Base-by-base conservation (phyloP, 2,797 vertebrate genomes). In the Esox lucius region DNA sequence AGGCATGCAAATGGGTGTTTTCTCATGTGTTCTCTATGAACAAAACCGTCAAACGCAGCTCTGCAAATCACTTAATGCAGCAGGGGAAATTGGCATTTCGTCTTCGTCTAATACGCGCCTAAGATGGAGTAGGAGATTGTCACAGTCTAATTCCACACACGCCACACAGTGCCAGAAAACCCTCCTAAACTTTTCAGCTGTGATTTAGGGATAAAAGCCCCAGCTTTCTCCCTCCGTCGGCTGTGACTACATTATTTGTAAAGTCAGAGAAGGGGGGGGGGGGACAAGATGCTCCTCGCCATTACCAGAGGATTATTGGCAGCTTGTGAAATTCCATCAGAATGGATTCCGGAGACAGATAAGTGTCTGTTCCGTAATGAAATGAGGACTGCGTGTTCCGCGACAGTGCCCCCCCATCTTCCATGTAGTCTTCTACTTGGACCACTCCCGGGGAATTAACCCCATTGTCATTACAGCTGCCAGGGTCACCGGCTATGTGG, bases 181-280 rank as follows among this genome's bases (percentile, higher is more conserved):
- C 84, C 80, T 83, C 79, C 51, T 79, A 82, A 86, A 90, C 78
- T 87, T 85, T 83, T 83, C 85, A 86, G 80, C 81, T 74, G 84
- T 82, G 86, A 87, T 90, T 91, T 86, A 76, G 72, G 86, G 84
- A 86, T 84, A 69, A 72, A 78, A 82, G 75, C 56, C 22, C 22
- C 22, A 70, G 65, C 11, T n/a, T 56, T 64, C 75, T 68, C 88
- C 86, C 73, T 84, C 80, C 75, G 77, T 82, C 88, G 85, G 84
- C 79, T 83, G 78, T 61, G 33, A 72, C 73, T 66, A 84, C 84
- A 91, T 87, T 90, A 91, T 92, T 93, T 93, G 91, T 90, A 89
- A 88, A 81, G 90, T 85, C 85, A 83, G 76, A 87, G 83, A 17
- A 28, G 35, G 35, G 42, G 65, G 62, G 17, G 83, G 17, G 83